Evolutionary conservation across 2,888 invertebrate species (phyloP), one percentile per base, ranked within the genome.

Genomic region (Sericinus montela): DNA sequence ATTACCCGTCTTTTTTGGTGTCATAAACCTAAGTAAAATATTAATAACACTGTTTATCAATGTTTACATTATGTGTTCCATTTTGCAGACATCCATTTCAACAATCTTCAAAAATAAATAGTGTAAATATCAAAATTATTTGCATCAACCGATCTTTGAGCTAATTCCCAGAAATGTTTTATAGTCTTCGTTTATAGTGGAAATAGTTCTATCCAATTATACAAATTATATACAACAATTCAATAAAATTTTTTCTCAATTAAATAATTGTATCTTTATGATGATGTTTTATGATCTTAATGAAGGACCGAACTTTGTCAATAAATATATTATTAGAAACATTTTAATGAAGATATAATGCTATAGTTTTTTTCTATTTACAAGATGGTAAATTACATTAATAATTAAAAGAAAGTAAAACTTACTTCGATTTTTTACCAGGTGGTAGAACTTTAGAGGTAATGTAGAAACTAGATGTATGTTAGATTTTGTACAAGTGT

Each of bases 401-500:
- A 45, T 10, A 15, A 10, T 0, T 0, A 2, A 15, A 3, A 4
- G 10, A 14, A 11, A 2, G 6, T 1, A 16, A n/a, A 3, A 19
- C 5, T 2, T 19, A 19, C 5, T 19, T 19, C 2, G 5, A 19
- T 7, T 7, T 11, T 29, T 47, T 41, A 32, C 25, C 23, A 37
- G 32, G 30, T 48, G 19, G 43, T 28, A 30, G 38, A 3, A 19
- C 19, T 42, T 37, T 43, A 38, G 13, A n/a, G 19, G 15, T 19
- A 28, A 11, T 29, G 36, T 44, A 37, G 37, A 13, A n/a, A 1
- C 19, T 47, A 57, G 56, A 53, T 53, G 46, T 32, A 35, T n/a
- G 10, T 39, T 68, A 68, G 65, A 65, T 66, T 68, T 68, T 68
- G 57, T 68, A 67, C 63, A 49, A 52, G 46, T 57, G 45, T 52